These are phyloP conservation scores for Proisotoma minuta DNA, from an alignment of 2,888 invertebrate genomes.

Conservation along the genomic window DNA sequence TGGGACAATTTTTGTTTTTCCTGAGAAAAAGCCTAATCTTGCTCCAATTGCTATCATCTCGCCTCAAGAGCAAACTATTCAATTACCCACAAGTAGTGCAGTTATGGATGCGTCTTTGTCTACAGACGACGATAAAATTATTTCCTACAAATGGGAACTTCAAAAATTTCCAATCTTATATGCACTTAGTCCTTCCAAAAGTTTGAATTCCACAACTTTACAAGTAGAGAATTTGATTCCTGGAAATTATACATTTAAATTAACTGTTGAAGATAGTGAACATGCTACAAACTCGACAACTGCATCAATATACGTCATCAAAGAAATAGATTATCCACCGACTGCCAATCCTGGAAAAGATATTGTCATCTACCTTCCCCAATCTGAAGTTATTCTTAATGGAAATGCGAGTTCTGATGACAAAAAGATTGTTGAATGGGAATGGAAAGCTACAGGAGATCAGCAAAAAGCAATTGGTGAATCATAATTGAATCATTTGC, in stretches of 20 bases:
- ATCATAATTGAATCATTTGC: constrained; percentile 59
- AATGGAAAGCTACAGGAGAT: constrained; percentile 87
- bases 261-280: constrained; percentile 88
- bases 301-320: constrained; percentile 82
- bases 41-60: constrained; percentile 76
- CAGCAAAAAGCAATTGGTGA: constrained; percentile 83
- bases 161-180: constrained; percentile 81
- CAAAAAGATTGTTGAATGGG: constrained; percentile 87
- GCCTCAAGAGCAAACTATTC: constrained; percentile 78
- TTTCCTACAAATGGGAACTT: constrained; percentile 83
- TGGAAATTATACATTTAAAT: constrained; percentile 81
- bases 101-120: constrained; percentile 70
- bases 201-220: constrained; percentile 68
- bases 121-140: constrained; percentile 71
- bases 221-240: constrained; percentile 79
- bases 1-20: constrained; percentile 81
- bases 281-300: constrained; percentile 77
- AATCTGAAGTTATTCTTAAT: constrained; percentile 75
- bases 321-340: constrained; percentile 90
- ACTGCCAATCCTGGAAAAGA: constrained; percentile 88
- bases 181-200: constrained; percentile 63
- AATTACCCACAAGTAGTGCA: constrained; percentile 81
- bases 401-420: constrained; percentile 90
- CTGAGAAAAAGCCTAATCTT: constrained; percentile 69
- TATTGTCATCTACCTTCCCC: constrained; percentile 82